Percentiles rank a stretch among this genome's conserved stretches.
Conservation (phyloP, 2,797 vertebrate genomes). For the Falco berigora region DNA sequence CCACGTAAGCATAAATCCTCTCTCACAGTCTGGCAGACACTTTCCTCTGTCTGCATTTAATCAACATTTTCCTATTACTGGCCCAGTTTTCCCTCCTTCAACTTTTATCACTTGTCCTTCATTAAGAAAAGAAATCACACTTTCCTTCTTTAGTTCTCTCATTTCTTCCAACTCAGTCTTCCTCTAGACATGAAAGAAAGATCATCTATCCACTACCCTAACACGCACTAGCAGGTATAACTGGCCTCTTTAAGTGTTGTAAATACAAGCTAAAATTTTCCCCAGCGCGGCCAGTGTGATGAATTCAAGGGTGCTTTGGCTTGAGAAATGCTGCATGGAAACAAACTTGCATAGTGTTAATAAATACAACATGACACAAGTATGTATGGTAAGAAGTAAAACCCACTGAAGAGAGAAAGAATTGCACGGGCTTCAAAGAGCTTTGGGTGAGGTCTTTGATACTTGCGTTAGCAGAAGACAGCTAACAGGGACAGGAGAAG, state of each 20-base stretch:
- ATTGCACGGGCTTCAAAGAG: background rate
- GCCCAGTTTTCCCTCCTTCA: background rate
- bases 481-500: background rate
- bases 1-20: background rate
- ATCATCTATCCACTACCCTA: background rate
- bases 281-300: background rate
- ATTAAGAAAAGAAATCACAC: conserved; percentile 7
- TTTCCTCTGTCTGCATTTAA: conserved; percentile 18
- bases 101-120: conserved; percentile 11
- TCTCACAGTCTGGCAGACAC: conserved; percentile 1
- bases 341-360: background rate
- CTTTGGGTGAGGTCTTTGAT: background rate
- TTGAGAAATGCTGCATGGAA: background rate
- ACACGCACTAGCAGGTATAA: background rate
- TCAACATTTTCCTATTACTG: conserved; percentile 34
- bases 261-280: background rate
- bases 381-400: background rate
- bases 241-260: background rate
- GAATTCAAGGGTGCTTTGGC: background rate
- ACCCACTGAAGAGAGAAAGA: background rate
- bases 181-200: background rate
- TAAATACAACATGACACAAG: background rate
- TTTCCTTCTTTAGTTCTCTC: background rate
- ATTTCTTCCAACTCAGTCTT: background rate
- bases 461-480: background rate